Conservation (phyloP, 2,888 invertebrate genomes). For the Aphelenchoides bicaudatus region DNA sequence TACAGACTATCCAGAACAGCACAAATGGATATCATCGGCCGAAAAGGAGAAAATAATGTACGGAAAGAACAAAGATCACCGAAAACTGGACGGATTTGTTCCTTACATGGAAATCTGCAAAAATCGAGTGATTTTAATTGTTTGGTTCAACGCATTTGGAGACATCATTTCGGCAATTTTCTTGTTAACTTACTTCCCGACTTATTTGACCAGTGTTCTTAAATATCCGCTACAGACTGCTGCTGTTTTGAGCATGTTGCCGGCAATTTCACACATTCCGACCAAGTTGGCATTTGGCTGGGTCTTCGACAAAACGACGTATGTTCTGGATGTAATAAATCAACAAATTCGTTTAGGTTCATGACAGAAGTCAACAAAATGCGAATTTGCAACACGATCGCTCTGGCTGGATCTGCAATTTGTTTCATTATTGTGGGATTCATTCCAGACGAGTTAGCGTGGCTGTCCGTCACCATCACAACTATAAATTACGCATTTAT, state of each 20-base stretch:
- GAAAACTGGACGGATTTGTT: slow-evolving; percentile 48
- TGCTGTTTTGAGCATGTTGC: slow-evolving; percentile 33
- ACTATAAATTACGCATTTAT: slow-evolving; percentile 41
- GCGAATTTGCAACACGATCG: slow-evolving; percentile 48
- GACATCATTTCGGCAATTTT: slow-evolving; percentile 53
- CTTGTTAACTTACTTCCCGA: slow-evolving; percentile 51
- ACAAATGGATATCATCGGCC: slow-evolving; percentile 23
- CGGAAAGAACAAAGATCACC: slow-evolving; percentile 48
- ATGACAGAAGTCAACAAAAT: slow-evolving; percentile 22
- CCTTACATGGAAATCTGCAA: slow-evolving; percentile 51
- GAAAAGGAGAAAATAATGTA: slow-evolving; percentile 45
- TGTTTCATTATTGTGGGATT: slow-evolving; percentile 35
- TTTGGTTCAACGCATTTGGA: slow-evolving; percentile 47
- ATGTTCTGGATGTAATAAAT: not conserved
- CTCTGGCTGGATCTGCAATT: slow-evolving; percentile 40
- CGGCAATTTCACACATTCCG: slow-evolving; percentile 41
- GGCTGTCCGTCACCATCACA: slow-evolving; percentile 36
- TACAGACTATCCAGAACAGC: slow-evolving; percentile 31
- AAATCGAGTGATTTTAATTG: slow-evolving; percentile 36
- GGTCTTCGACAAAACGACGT: slow-evolving; percentile 41
- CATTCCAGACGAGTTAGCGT: slow-evolving; percentile 37
- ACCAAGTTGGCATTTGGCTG: slow-evolving; percentile 46
- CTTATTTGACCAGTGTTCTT: slow-evolving; percentile 47
- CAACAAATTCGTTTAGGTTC: slow-evolving; percentile 9
- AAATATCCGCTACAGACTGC: slow-evolving; percentile 41